Base-by-base conservation (phyloP, 2,797 vertebrate species). In the Chelon auratus region DNA sequence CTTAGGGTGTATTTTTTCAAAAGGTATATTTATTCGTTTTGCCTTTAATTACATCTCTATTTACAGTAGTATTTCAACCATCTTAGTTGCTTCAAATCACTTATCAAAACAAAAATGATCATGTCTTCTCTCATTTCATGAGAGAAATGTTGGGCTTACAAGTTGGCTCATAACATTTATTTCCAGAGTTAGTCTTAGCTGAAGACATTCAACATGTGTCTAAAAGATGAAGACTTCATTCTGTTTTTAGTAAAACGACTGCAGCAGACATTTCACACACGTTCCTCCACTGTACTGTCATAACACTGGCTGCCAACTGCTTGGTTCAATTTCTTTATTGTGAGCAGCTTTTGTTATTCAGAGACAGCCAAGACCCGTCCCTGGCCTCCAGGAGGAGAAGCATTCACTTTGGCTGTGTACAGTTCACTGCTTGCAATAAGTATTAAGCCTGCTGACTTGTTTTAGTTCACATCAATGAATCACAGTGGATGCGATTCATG, bases 1-100 rank as follows among this genome's bases (percentile, higher is more conserved):
- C 3, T 36, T 2, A 10, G 14, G 2, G 1, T 48, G 10, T 66
- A 64, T 69, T 84, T 90, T 22, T 87, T 84, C 65, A 85, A 90
- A 90, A 88, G 59, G 70, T 76, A 68, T 51, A 85, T 90, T 92
- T 90, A 83, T 87, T 91, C 65, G 60, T 50, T 87, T 82, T 43
- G 68, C 80, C 75, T 90, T 87, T 91, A 89, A 88, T 93, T 91
- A 92, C 89, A 93, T 83, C 24, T 66, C 48, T 92, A 92, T 93
- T 91, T 93, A 93, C 92, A 92, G 85, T 82, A 83, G 75, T 61
- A 80, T 77, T 68, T 81, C 75, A 89, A 83, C 70, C 79, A 84
- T 71, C 69, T 36, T 3, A 54, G 55, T 51, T 43, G 26, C 55
- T 72, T 79, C 45, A 82, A 73, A 78, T 80, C 62, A 63, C 26